Base-by-base conservation (phyloP, 2,888 invertebrate species). In the Latheticus oryzae region DNA sequence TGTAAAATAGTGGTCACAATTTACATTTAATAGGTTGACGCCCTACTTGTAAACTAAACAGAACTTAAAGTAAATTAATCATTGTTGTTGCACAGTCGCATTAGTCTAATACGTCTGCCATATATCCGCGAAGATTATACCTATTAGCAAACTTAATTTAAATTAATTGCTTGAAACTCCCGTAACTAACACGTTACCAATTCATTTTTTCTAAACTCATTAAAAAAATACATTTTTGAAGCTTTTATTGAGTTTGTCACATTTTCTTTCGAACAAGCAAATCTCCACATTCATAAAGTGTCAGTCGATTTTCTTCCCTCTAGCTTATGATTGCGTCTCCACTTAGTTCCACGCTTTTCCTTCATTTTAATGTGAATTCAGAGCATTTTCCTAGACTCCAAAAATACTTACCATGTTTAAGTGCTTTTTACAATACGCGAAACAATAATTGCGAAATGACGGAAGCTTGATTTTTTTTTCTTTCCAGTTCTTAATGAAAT, bases 361-460 rank as follows among this genome's bases (percentile, higher is more conserved):
- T 23, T 38, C 23, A 38, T 38, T 38, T 38, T 21, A 38, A 38
- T 38, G 38, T 4, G 2, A 5, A 23, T 38, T 38, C 21, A 7
- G 8, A 26, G 35, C 35, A 16, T 33, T 33, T 33, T 33, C 33
- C 16, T 33, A 33, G 33, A 7, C 13, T 19, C 13, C 21, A 38
- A 38, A 38, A 35, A 35, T 35, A 35, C 33, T n/a, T n/a, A n/a
- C 35, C 38, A 38, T 38, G 21, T 38, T 26, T 38, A 38, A 38
- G 23, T 38, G 38, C 21, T 38, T 17, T 8, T 35, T 13, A 12
- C 30, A 11, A n/a, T 5, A 16, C 38, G 21, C 21, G 17, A 38
- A 21, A 38, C 23, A 17, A 35, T 35, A 4, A 16, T 38, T 9
- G 11, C 37, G n/a, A n/a, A n/a, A n/a, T n/a, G n/a, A n/a, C n/a